phyloP scores from a whole-genome alignment of 2,797 vertebrate genomes.

The Merluccius polli region DNA sequence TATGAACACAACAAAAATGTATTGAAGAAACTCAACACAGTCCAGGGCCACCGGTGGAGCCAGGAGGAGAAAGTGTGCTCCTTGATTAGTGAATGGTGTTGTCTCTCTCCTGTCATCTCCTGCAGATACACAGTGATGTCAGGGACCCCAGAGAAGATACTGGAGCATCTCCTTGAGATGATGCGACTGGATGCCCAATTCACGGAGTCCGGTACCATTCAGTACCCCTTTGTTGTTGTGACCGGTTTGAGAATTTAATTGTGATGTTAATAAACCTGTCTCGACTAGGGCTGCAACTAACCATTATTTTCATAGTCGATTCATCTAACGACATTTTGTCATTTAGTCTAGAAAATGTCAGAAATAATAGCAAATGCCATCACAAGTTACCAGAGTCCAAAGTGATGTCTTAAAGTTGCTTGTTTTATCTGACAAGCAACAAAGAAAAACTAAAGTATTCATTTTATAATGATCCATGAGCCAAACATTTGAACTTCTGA shows the following conservation, averaged over 20 bases:
- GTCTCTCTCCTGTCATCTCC: slow-evolving; percentile 39
- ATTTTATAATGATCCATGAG: too few relatives aligned
- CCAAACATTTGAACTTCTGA: too few relatives aligned
- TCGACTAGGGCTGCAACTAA: too few relatives aligned
- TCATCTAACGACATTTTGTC: too few relatives aligned
- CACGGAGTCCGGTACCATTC: slow-evolving; percentile 80
- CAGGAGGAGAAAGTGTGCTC: slow-evolving; percentile 46
- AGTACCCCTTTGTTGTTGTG: background rate
- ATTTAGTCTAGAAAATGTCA: too few relatives aligned
- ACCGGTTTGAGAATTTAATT: background rate
- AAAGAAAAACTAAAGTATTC: too few relatives aligned
- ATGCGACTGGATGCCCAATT: slow-evolving; percentile 89
- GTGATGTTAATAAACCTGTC: background rate
- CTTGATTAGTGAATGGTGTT: slow-evolving; percentile 63
- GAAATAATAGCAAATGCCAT: too few relatives aligned
- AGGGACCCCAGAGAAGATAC: slow-evolving; percentile 97
- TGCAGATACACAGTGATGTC: slow-evolving; percentile 98
- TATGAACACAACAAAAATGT: slow-evolving; percentile 42
- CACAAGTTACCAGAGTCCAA: too few relatives aligned
- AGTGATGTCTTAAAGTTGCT: too few relatives aligned
- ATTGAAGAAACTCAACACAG: slow-evolving; percentile 49
- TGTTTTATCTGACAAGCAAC: too few relatives aligned
- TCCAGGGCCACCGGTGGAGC: slow-evolving; percentile 46
- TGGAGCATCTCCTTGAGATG: slow-evolving; percentile 98
- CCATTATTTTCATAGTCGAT: too few relatives aligned